Percentiles rank a stretch among this genome's conserved stretches.
These are phyloP conservation scores for Phortica okadai DNA, from an alignment of 2,888 invertebrate species.

Conservation along the genomic window DNA sequence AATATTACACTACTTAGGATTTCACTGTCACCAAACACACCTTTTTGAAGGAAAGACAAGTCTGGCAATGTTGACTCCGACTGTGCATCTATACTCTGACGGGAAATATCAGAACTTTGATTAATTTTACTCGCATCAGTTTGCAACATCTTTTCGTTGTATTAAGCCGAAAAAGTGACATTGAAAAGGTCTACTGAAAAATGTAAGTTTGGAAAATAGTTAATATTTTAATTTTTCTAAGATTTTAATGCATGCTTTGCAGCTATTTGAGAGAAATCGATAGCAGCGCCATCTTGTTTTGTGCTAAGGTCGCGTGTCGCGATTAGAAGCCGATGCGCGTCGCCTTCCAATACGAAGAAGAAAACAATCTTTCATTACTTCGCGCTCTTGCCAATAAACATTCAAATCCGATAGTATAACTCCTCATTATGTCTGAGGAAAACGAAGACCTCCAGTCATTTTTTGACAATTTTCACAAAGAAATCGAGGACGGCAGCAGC, in stretches of 20 bases:
- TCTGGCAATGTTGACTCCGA: background rate
- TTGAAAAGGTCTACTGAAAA: no score
- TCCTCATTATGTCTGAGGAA: slow-evolving; percentile 42
- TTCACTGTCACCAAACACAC: background rate
- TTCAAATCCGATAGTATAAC: slow-evolving; percentile 29
- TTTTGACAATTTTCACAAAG: slow-evolving; percentile 88
- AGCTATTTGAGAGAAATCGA: slow-evolving; percentile 54
- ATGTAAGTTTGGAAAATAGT: no score
- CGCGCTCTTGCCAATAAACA: slow-evolving; percentile 46
- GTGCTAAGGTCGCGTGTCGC: slow-evolving; percentile 38
- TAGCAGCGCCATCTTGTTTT: slow-evolving; percentile 49
- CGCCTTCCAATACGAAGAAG: slow-evolving; percentile 48
- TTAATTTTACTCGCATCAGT: background rate
- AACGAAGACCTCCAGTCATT: slow-evolving; percentile 83
- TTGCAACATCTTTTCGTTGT: background rate
- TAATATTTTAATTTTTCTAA: no score
- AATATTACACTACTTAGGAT: no score
- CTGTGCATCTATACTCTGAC: slow-evolving; percentile 17
- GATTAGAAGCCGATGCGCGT: slow-evolving; percentile 57
- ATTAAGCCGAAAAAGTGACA: background rate
- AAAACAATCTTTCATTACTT: slow-evolving; percentile 14
- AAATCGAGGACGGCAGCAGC: slow-evolving; percentile 81
- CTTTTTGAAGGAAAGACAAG: background rate
- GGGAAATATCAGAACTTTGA: slow-evolving; percentile 2
- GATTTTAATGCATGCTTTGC: background rate